phyloP scores from a whole-genome alignment of 2,888 invertebrate species.

The Poecilus cupreus region DNA sequence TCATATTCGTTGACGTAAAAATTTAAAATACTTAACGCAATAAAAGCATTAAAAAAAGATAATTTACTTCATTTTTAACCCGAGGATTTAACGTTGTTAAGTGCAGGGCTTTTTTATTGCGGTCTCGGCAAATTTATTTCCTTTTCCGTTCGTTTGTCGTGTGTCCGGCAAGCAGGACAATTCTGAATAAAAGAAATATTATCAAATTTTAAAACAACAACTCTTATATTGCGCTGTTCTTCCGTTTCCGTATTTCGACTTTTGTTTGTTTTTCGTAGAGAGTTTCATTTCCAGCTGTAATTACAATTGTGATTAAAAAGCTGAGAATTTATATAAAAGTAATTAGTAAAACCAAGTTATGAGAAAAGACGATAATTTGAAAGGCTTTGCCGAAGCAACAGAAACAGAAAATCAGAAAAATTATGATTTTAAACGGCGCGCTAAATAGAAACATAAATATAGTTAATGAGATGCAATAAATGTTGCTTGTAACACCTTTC shows the following conservation, averaged over 20 bases:
- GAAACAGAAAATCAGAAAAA: slow-evolving; percentile 17
- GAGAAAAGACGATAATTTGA: slow-evolving; percentile 23
- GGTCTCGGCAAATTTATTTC: background rate
- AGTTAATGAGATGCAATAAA: slow-evolving; percentile 3
- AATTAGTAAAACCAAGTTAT: slow-evolving; percentile 18
- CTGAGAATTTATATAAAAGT: slow-evolving; percentile 47
- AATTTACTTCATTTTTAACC: no score
- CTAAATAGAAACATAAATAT: slow-evolving; percentile 28
- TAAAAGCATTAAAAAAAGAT: no score
- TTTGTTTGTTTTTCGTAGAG: background rate
- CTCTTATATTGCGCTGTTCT: background rate
- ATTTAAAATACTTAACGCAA: no score
- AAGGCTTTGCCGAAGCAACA: background rate
- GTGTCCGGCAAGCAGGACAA: background rate
- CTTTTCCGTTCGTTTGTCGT: background rate
- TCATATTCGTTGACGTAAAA: no score
- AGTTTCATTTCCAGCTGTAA: slow-evolving; percentile 33
- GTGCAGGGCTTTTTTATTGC: no score
- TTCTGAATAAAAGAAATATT: slow-evolving; percentile 11
- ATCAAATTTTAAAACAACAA: background rate
- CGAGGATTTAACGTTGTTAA: no score
- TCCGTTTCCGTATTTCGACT: background rate
- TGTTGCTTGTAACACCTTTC: background rate
- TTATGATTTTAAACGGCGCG: slow-evolving; percentile 27
- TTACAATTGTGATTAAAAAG: slow-evolving; percentile 43